These are phyloP conservation scores for Pararge aegeria DNA, from an alignment of 1,140 invertebrate species.

Conservation along the genomic window DNA sequence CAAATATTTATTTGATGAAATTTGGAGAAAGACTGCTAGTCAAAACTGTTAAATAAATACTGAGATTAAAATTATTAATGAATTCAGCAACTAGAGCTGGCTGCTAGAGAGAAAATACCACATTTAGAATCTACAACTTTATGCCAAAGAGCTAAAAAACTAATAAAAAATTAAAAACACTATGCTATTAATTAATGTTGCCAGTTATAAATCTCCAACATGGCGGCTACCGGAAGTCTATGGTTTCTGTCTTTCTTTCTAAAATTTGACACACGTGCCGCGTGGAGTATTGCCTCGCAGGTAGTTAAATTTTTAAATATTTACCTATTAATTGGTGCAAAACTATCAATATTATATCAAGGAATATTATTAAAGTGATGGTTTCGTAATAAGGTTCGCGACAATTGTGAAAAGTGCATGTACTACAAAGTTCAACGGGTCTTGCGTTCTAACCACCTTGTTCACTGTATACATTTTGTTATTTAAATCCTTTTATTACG, in stretches of 20 bases:
- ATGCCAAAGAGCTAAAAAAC: no score
- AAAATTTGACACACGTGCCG: slow-evolving; percentile 79
- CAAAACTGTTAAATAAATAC: no score
- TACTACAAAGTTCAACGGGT: slow-evolving; percentile 9
- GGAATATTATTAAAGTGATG: slow-evolving; percentile 39
- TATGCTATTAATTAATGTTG: slow-evolving; percentile 30
- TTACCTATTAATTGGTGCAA: slow-evolving; percentile 44
- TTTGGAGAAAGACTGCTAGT: no score
- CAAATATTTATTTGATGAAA: no score
- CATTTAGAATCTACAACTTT: no score
- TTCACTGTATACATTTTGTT: background rate
- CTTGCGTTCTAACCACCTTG: slow-evolving; percentile 2
- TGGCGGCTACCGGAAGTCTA: slow-evolving; percentile 63
- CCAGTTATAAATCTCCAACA: slow-evolving; percentile 49
- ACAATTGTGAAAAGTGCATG: slow-evolving; percentile 27
- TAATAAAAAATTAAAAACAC: no score
- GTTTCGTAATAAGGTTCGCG: slow-evolving; percentile 7
- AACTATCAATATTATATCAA: slow-evolving; percentile 28
- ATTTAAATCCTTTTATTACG: background rate
- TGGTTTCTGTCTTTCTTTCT: slow-evolving; percentile 70
- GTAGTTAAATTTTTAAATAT: slow-evolving; percentile 61
- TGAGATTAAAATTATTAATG: no score
- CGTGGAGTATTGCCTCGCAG: slow-evolving; percentile 78
- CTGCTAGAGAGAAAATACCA: no score
- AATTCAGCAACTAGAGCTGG: no score